Base-by-base conservation (phyloP, 2,797 vertebrate genomes). In the Chaetodon trifasciatus region DNA sequence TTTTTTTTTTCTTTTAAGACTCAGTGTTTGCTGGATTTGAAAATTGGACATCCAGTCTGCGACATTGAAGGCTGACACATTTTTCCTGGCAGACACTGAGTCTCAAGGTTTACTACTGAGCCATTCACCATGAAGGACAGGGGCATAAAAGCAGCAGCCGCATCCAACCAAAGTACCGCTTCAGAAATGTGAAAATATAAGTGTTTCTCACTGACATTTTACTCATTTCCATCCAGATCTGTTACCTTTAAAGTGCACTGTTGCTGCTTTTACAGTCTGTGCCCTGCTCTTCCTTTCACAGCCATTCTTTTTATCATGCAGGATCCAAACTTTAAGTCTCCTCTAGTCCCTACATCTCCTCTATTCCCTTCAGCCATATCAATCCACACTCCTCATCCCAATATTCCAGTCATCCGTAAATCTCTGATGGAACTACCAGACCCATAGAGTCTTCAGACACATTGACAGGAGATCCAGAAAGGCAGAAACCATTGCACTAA, bases 41-140 rank as follows among this genome's bases (percentile, higher is more conserved):
- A 84, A 92, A 82, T 69, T 85, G 64, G 75, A 88, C 73, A 57
- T 44, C 61, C 16, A 4, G 70, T 62, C 66, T 24, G 35, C 66
- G 67, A 86, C 32, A 69, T 37, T 79, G 56, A 83, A 46, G 70
- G 76, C 49, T 66, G 78, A 82, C 37, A 61, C 44, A 49, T 85
- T 83, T 82, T 79, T 78, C 86, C 92, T 83, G 88, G 92, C 94
- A 94, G 88, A 92, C 91, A 92, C 88, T 92, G 93, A 95, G 93
- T 93, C 90, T 91, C 85, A 88, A 89, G 86, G 83, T 93, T 92
- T 91, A 86, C 72, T 81, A 86, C 81, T 73, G 80, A 91, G 79
- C 83, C 92, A 90, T 89, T 94, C 75, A 82, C 78, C 84, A 72
- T 39, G 64, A 89, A 87, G 91, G 91, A 84, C 74, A 64, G 78